A percentile compares a stretch with the other conserved stretches of the same genome.
These are phyloP conservation scores for Phallusia fumigata DNA, from an alignment of 23 tunicate genomes.

Conservation along the genomic window DNA sequence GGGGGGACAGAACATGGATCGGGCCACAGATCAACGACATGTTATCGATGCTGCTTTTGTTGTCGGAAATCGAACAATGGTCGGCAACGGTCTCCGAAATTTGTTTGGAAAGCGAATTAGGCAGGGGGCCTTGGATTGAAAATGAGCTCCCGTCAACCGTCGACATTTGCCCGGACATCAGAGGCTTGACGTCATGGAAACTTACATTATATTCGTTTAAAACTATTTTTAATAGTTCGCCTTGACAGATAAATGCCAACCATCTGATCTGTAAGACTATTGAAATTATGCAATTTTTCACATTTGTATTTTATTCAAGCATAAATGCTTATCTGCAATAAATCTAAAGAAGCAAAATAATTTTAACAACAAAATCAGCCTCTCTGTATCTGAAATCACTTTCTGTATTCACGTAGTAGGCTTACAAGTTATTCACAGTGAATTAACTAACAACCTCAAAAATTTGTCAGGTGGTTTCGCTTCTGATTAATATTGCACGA, in stretches of 20 bases:
- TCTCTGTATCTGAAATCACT: too few species aligned
- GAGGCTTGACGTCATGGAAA: neutral
- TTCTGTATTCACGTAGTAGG: too few species aligned
- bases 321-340: too few species aligned
- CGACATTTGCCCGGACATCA: conserved; percentile 3
- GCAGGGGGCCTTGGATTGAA: conserved; percentile 5
- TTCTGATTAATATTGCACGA: too few species aligned
- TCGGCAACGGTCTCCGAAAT: conserved; percentile 26
- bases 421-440: too few species aligned
- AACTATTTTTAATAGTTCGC: neutral
- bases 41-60: conserved; percentile 33
- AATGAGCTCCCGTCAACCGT: conserved; percentile 11
- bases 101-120: conserved; percentile 44
- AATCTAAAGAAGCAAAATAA: too few species aligned
- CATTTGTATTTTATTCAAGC: too few species aligned
- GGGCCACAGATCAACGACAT: conserved; percentile 20
- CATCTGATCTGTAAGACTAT: too few species aligned
- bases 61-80: conserved; percentile 35
- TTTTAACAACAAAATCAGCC: too few species aligned
- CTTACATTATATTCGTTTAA: neutral
- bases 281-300: too few species aligned
- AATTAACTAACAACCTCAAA: too few species aligned
- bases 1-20: conserved; percentile 15
- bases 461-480: too few species aligned
- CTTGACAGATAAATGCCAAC: neutral